Base-by-base conservation (phyloP, 1,140 invertebrate genomes). In the Gyrodactylus salaris region DNA sequence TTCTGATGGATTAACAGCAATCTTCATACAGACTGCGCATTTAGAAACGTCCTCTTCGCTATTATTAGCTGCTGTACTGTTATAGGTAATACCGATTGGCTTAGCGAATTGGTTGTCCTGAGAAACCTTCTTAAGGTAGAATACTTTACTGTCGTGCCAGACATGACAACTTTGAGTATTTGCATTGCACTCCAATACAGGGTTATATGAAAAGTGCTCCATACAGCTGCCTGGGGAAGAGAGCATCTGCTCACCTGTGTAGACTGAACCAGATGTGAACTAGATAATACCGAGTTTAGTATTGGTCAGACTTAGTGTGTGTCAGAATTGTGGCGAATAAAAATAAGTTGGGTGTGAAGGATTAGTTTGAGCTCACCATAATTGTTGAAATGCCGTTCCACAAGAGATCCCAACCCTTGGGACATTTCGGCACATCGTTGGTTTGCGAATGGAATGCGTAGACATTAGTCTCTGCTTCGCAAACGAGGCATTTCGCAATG, bases 381-480 rank as follows among this genome's bases (percentile, higher is more conserved):
- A 91, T 85, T 81, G 95, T 94, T 83, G 89, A 92, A 84, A 91
- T 95, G 76, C 91, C 93, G 75, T 91, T 90, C 92, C 92, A 98
- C 25, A 97, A 82, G 54, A 86, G 85, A 74, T 84, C 85, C 94
- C 94, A 98, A 74, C 88, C 89, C 54, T 78, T 77, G 22, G 93
- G 93, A 83, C 94, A 98, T 27, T 87, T 85, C 68, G 94, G 93
- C 1, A n/a, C 23, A 23, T n/a, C 1, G 77, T 93, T 85, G 70
- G 83, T 83, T 81, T 96, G 92, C 82, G 90, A 94, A 81, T 97
- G 92, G 0, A 97, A 85, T 25, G 92, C 89, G 77, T 96, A 88
- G 0, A 93, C 88, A 68, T 26, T 25, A 16, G 89, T 85, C 21
- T 89, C 89, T 0, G 87, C 87, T 82, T 94, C 91, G 78, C 91